Conservation (phyloP, 1,140 invertebrate species). For the Archivesica marissinica region DNA sequence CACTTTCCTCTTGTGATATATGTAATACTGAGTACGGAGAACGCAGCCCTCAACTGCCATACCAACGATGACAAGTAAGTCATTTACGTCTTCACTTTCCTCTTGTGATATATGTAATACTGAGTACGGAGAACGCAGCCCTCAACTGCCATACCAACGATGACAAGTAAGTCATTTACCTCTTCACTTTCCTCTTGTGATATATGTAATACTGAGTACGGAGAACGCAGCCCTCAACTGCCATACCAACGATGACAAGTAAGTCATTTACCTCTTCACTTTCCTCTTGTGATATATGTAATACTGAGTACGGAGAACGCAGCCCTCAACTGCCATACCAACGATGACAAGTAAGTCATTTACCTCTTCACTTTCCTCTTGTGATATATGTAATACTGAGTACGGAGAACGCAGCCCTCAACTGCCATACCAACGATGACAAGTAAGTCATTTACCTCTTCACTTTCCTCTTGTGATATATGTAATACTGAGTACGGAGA, state of each 20-base stretch:
- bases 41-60: slow-evolving; percentile 97
- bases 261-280: too few species aligned
- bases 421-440: slow-evolving; percentile 99
- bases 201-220: slow-evolving; percentile 95
- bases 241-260: slow-evolving; percentile 98
- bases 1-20: too few species aligned
- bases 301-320: slow-evolving; percentile 95
- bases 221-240: slow-evolving; percentile 97
- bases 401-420: slow-evolving; percentile 94
- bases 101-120: too few species aligned
- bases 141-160: slow-evolving; percentile 99
- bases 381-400: too few species aligned
- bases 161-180: slow-evolving; percentile 92
- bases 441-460: too few species aligned
- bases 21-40: slow-evolving; percentile 95
- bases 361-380: too few species aligned
- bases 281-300: too few species aligned
- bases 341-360: slow-evolving; percentile 94
- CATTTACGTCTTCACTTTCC: too few species aligned
- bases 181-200: too few species aligned
- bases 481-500: slow-evolving; percentile 95
- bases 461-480: too few species aligned
- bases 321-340: slow-evolving; percentile 98
- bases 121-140: slow-evolving; percentile 95
- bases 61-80: slow-evolving; percentile 96